These are phyloP conservation scores for Drosophila nr. perissopoda DNA, from an alignment of 2,888 invertebrate genomes.

Conservation along the genomic window DNA sequence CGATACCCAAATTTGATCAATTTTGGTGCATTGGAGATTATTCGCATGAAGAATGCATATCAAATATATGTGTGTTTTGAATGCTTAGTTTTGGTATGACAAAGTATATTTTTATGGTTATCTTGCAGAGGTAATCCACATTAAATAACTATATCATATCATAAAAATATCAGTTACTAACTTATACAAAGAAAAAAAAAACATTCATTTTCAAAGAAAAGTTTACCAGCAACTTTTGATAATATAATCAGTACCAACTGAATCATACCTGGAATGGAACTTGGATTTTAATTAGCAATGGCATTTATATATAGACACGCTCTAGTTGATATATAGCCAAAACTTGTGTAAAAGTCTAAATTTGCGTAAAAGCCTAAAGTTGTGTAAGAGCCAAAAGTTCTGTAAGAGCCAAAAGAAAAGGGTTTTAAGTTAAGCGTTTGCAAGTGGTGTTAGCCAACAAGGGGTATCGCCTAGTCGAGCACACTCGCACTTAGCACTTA, in stretches of 20 bases:
- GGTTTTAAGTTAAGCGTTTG: too few species aligned
- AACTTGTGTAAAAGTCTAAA: too few species aligned
- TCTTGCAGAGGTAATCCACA: background rate
- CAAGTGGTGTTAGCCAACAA: background rate
- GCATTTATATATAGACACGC: background rate
- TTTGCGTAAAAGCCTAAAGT: too few species aligned
- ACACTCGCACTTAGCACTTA: background rate
- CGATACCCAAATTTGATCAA: background rate
- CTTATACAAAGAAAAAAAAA: conserved; percentile 1
- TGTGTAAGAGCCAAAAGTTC: too few species aligned
- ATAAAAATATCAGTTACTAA: background rate
- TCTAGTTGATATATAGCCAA: background rate
- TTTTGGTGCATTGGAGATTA: background rate
- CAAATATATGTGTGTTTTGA: background rate
- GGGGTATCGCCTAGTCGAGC: background rate
- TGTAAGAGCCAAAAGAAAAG: too few species aligned
- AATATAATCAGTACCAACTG: conserved; percentile 6
- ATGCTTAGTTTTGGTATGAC: background rate
- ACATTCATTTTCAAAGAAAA: background rate
- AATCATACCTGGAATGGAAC: conserved; percentile 1
- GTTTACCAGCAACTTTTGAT: background rate
- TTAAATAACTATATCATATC: background rate
- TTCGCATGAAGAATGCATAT: too few species aligned
- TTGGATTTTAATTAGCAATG: background rate
- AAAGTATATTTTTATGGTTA: background rate